These are phyloP conservation scores for Phyllotreta striolata DNA, from an alignment of 2,888 invertebrate species.

Conservation along the genomic window DNA sequence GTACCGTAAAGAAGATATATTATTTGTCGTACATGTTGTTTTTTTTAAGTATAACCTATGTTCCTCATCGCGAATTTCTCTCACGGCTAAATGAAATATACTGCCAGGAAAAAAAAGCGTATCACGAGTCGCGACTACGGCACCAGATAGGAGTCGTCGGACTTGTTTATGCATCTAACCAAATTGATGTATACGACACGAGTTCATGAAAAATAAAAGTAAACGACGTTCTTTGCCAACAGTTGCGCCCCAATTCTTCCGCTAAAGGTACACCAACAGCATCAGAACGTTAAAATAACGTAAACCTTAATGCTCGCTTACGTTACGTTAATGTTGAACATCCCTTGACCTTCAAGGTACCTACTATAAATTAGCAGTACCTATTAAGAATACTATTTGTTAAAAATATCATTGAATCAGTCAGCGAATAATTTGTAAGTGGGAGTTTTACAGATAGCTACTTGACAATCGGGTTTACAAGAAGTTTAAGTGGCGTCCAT, in stretches of 20 bases:
- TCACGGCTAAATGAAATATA: slow-evolving; percentile 21
- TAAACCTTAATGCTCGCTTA: no score
- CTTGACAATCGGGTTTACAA: no score
- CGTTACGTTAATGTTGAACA: no score
- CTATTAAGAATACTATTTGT: no score
- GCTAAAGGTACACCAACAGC: no score
- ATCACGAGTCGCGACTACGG: background rate
- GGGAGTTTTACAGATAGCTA: no score
- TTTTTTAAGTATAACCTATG: slow-evolving; percentile 16
- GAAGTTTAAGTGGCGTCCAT: background rate
- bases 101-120: background rate
- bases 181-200: slow-evolving; percentile 28
- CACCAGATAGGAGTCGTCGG: slow-evolving; percentile 10
- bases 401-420: no score
- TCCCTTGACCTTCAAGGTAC: no score
- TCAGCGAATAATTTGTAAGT: no score
- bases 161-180: slow-evolving; percentile 23
- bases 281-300: no score
- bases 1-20: background rate
- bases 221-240: slow-evolving; percentile 8
- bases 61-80: slow-evolving; percentile 17
- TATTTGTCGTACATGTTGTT: background rate
- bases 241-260: no score
- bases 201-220: slow-evolving; percentile 29
- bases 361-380: no score